Base-by-base conservation (phyloP, 2,797 vertebrate species). In the Mus minutoides region DNA sequence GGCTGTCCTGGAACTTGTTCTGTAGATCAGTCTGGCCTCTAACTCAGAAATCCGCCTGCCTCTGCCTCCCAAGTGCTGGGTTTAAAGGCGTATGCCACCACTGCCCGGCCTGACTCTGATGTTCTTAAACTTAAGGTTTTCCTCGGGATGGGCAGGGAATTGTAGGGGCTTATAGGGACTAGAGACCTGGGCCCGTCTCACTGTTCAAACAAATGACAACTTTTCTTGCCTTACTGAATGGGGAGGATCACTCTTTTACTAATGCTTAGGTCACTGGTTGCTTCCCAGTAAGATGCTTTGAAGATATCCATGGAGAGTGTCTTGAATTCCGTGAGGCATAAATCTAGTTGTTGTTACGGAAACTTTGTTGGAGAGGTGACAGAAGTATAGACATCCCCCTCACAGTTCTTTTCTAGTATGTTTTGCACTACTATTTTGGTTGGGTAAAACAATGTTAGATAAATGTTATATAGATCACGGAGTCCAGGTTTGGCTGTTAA, bases 381-480 rank as follows among this genome's bases (percentile, higher is more conserved):
- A 80, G 11, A 82, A 58, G 37, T n/a, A 83, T 24, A 43, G 21
- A 91, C 54, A n/a, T 22, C 64, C 34, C 34, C 19, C 17, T 67
- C 40, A 1, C 22, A n/a, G 22, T 29, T n/a, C 22, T 93, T 56
- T 56, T 37, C 24, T 17, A 76, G 60, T 49, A 54, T 54, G 37
- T 60, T 94, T 92, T 89, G 5, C 67, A 40, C 10, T 75, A 62
- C 64, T 77, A 46, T 90, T 94, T 92, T 82, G 17, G 3, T 88
- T 96, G 37, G 22, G 78, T 29, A 92, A 86, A 92, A 37, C 67
- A 67, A 21, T 89, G 19, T 78, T 96, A 84, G 52, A 6, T 88
- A 69, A 76, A 19, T 78, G 22, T 77, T 94, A 75, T 6, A 16
- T 67, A 49, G 85, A 84, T 79, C 88, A 34, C n/a, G n/a, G 88